These are phyloP conservation scores for Perdix hodgsoniae DNA, from an alignment of 2,797 vertebrate species.

Conservation along the genomic window DNA sequence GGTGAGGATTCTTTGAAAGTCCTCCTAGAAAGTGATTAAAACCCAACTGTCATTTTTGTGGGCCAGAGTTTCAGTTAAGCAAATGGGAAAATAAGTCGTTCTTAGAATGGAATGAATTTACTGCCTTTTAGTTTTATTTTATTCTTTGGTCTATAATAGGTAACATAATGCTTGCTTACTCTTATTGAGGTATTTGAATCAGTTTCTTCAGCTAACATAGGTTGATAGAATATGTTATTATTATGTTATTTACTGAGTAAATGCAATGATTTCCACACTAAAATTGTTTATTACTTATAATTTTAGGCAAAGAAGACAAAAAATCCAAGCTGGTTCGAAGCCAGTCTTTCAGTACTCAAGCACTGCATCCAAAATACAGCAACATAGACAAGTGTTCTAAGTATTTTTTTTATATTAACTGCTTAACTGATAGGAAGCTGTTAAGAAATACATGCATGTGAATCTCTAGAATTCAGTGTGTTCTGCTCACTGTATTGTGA, in stretches of 20 bases:
- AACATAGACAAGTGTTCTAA: constrained; percentile 86
- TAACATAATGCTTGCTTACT: neutral
- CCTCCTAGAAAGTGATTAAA: neutral
- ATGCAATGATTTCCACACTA: neutral
- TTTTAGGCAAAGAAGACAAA: constrained; percentile 91
- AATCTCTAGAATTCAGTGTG: neutral
- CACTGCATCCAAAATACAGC: constrained; percentile 87
- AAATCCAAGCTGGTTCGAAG: constrained; percentile 93
- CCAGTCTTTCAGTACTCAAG: constrained; percentile 93
- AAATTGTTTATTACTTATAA: constrained; percentile 38
- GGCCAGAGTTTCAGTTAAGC: neutral
- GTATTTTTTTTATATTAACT: constrained; percentile 70
- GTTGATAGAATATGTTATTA: neutral
- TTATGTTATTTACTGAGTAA: neutral
- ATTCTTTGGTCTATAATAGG: neutral
- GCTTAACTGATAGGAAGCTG: neutral
- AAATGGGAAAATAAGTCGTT: neutral
- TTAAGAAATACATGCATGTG: neutral
- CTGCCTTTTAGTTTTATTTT: neutral
- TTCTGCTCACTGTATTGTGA: neutral
- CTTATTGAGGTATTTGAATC: neutral
- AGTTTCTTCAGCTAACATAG: neutral
- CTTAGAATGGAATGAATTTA: neutral
- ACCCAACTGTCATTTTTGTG: neutral
- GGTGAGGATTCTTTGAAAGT: constrained; percentile 71